These are phyloP conservation scores for Acronicta aceris DNA, from an alignment of 2,888 invertebrate genomes.

Conservation along the genomic window DNA sequence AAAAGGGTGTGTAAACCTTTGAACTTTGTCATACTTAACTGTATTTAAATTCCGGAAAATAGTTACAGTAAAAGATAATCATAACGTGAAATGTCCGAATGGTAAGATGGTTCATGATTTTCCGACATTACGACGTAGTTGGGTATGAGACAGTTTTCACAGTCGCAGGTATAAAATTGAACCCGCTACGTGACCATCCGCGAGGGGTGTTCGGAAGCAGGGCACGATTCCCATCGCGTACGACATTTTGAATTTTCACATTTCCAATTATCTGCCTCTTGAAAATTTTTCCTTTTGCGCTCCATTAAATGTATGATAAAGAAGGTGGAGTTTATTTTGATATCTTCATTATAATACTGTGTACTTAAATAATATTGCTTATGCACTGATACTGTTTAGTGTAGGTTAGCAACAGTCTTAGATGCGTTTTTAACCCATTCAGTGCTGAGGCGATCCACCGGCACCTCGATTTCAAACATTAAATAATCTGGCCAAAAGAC, in stretches of 20 bases:
- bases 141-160: conserved; percentile 35
- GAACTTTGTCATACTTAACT: not conserved
- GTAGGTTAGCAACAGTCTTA: too few relatives aligned
- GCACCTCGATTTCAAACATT: too few relatives aligned
- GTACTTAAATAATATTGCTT: too few relatives aligned
- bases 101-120: conserved; percentile 12
- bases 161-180: conserved; percentile 52
- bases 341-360: too few relatives aligned
- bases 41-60: not conserved
- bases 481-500: too few relatives aligned
- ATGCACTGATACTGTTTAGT: too few relatives aligned
- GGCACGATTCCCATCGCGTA: conserved; percentile 55
- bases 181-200: conserved; percentile 45
- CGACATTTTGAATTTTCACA: conserved; percentile 54
- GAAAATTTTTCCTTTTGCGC: conserved; percentile 38
- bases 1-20: too few relatives aligned
- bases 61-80: not conserved
- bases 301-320: conserved; percentile 23
- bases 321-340: not conserved
- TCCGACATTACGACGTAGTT: conserved; percentile 24
- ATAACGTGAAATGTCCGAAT: not conserved
- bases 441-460: too few relatives aligned
- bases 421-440: too few relatives aligned
- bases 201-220: conserved; percentile 37
- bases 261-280: conserved; percentile 52